These are phyloP conservation scores for Poecilia gillii DNA, from an alignment of 2,797 vertebrate species.

Conservation along the genomic window DNA sequence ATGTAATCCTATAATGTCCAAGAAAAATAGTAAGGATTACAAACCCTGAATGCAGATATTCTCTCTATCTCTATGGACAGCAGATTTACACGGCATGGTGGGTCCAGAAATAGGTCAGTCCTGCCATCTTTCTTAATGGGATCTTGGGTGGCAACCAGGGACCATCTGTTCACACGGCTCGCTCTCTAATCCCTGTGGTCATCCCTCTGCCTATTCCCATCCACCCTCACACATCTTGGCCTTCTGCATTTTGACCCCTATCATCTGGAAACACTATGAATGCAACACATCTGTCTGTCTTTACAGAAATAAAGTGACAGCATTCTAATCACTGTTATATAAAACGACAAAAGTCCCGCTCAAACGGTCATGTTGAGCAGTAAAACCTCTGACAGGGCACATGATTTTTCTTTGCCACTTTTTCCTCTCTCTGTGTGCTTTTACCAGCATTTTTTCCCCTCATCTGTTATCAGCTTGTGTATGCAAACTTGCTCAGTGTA, in stretches of 20 bases:
- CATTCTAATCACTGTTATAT: conserved; percentile 21
- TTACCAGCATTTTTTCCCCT: conserved; percentile 10
- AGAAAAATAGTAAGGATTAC: conserved; percentile 62
- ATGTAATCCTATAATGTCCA: conserved; percentile 63
- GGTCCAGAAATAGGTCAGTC: conserved; percentile 76
- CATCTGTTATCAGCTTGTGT: conserved; percentile 25
- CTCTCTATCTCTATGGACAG: conserved; percentile 37
- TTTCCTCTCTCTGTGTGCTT: conserved; percentile 5
- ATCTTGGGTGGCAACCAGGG: conserved; percentile 76
- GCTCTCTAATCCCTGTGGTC: conserved; percentile 71
- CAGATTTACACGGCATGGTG: conserved; percentile 58
- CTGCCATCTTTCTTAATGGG: conserved; percentile 81
- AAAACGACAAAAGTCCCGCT: conserved; percentile 27
- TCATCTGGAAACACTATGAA: conserved; percentile 59
- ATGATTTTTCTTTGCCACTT: conserved; percentile 6
- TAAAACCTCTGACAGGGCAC: conserved; percentile 2
- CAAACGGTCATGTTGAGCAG: background rate
- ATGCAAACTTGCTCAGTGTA: conserved; percentile 28
- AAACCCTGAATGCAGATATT: conserved; percentile 57
- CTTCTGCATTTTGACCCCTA: conserved; percentile 49
- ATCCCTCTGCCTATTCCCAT: conserved; percentile 65
- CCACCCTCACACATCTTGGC: conserved; percentile 45
- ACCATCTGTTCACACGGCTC: conserved; percentile 75
- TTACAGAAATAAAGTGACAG: conserved; percentile 11
- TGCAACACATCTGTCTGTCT: conserved; percentile 58